Evolutionary conservation across 2,888 invertebrate genomes (phyloP), one percentile per base, ranked within the genome.

Genomic region (Prosopocoilus inquinatus): DNA sequence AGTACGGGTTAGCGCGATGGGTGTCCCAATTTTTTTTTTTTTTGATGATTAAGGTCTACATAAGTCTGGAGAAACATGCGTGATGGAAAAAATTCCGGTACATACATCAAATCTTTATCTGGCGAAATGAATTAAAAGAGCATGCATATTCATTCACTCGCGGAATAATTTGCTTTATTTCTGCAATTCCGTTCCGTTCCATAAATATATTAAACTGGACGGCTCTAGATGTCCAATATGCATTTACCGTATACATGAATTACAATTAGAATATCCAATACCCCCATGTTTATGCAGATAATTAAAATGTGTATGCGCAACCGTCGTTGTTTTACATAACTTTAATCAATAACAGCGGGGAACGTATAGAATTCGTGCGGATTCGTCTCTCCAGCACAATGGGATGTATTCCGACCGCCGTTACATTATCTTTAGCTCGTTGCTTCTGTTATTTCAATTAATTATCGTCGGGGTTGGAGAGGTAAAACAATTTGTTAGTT

Each of bases 221-320:
- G 15, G 52, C 50, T 47, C 47, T 55, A 55, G 50, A 53, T 57
- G 61, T 64, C 60, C 62, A 62, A 64, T 59, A 57, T 62, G 61
- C 61, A 61, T 59, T 60, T 56, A 53, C 56, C 50, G 57, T 53
- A 51, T 58, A 57, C 57, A 61, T 61, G 59, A 62, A 62, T 64
- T 62, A 64, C 59, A 62, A 64, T 62, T 62, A 64, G 60, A 52
- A 50, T 60, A 60, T 57, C 62, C 61, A 60, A 62, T 61, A 62
- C 58, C 56, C 55, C 56, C 55, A 56, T 54, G 57, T 58, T 60
- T 61, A 47, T 54, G 56, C 47, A 51, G 55, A 44, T 64, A 62
- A 63, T 63, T 62, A 59, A 60, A 62, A 60, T 57, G 55, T 60
- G 41, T 15, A 41, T 41, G 41, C 41, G 41, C 41, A 41, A 41